phyloP scores from a whole-genome alignment of 2,888 invertebrate species.

The Atrina japonica region DNA sequence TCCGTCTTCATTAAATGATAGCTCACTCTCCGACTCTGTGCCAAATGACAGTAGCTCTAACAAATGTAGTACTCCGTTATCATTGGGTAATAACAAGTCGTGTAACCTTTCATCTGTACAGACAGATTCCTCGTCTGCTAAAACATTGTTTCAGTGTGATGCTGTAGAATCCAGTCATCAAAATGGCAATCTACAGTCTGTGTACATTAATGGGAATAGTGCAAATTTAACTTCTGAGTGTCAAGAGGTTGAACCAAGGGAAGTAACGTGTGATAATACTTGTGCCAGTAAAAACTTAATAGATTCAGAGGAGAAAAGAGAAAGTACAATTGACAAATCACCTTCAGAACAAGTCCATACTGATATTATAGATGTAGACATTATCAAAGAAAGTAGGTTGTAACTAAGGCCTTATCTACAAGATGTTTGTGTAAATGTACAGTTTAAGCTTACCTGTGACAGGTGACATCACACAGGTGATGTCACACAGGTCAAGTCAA shows the following conservation, averaged over 20 bases:
- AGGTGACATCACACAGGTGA: no score
- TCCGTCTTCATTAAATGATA: slow-evolving; percentile 17
- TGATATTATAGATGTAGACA: slow-evolving; percentile 18
- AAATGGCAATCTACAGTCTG: background rate
- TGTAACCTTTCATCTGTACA: background rate
- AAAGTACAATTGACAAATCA: no score
- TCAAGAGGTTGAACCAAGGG: background rate
- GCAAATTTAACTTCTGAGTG: slow-evolving; percentile 7
- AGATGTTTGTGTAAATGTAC: no score
- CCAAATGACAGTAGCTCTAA: background rate
- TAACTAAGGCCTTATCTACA: no score
- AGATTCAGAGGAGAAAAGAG: no score
- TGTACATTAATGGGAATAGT: slow-evolving; percentile 1
- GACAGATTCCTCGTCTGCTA: background rate
- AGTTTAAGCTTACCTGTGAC: no score
- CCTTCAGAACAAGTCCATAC: background rate
- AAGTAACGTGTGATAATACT: slow-evolving; percentile 7
- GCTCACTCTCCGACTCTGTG: background rate
- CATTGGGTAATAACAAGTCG: background rate
- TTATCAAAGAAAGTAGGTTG: slow-evolving; percentile 15
- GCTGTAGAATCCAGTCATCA: no score
- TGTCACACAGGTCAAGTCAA: no score
- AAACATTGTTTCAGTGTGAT: no score
- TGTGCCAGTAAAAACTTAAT: no score
- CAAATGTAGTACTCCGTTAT: background rate